Evolutionary conservation across 2,888 invertebrate genomes (phyloP), one percentile per base, ranked within the genome.

Genomic region (Holacanthella duospinosa): DNA sequence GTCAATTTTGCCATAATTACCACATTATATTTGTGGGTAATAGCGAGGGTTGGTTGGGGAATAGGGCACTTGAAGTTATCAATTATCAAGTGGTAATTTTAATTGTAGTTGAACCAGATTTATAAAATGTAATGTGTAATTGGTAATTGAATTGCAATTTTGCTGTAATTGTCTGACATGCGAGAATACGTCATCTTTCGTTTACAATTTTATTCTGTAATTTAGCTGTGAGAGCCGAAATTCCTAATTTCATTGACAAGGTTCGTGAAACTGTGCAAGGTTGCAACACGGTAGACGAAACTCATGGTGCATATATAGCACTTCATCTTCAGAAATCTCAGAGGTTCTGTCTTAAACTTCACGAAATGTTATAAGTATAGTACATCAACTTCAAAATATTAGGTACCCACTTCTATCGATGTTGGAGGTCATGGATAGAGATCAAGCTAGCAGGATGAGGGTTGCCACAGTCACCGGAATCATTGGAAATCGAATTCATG

Each of bases 401-500:
- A 58, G 58, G 25, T 58, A 29, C 24, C 24, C 59, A 24, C 28
- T 59, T 4, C 24, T n/a, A 6, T 43, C 25, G 19, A 26, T 43
- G 25, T 44, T 59, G 3, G 59, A 59, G 25, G 59, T 59, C 12
- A 3, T 59, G 43, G 59, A 59, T n/a, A 43, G n/a, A 9, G 26
- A 26, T 25, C 12, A 25, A 3, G 28, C 28, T 26, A 36, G 43
- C 24, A 43, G 48, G 19, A 59, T 59, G 59, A 59, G 48, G 24
- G n/a, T 59, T 26, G 66, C 65, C 0, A 29, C 26, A 16, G 63
- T 66, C 12, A 3, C 43, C 12, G 54, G 58, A 19, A 25, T 65
- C 2, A 43, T 65, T 26, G 67, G 66, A 4, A 65, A 68, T 21
- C n/a, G 69, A 27, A 44, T 69, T 43, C 63, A 63, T 29, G 57